Evolutionary conservation across 2,888 invertebrate species (phyloP).

Genomic region (Cephonodes hylas): DNA sequence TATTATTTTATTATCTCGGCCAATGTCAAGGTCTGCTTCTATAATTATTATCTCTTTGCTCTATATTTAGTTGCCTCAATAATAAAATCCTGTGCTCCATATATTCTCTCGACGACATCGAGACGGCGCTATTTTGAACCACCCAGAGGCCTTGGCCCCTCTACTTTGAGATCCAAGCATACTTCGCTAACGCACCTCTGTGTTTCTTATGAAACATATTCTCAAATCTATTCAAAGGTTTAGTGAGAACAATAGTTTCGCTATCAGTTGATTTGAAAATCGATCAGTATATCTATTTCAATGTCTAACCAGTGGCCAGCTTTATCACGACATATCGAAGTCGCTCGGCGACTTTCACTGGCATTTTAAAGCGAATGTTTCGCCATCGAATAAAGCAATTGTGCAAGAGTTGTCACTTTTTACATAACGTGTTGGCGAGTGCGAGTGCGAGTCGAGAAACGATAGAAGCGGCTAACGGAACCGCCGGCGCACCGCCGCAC

Average conservation of each 20-base stretch:
- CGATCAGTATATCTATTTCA: not conserved
- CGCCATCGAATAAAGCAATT: constrained; percentile 77
- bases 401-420: constrained; percentile 78
- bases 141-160: no score
- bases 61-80: no score
- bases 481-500: not conserved
- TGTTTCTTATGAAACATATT: no score
- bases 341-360: constrained; percentile 77
- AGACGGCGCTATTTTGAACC: no score
- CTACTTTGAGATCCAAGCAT: no score
- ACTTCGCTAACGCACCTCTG: no score
- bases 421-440: constrained; percentile 62
- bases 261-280: not conserved
- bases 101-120: no score
- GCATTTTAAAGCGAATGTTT: constrained; percentile 74
- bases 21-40: no score
- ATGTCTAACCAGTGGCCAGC: constrained; percentile 22
- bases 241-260: not conserved
- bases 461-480: constrained; percentile 33
- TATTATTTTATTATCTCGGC: no score
- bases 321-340: constrained; percentile 64
- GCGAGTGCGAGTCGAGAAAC: constrained; percentile 31
- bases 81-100: no score
- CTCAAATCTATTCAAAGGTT: not conserved
- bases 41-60: no score